These are phyloP conservation scores for Danio tinwini DNA, from an alignment of 2,797 vertebrate genomes.

Conservation along the genomic window DNA sequence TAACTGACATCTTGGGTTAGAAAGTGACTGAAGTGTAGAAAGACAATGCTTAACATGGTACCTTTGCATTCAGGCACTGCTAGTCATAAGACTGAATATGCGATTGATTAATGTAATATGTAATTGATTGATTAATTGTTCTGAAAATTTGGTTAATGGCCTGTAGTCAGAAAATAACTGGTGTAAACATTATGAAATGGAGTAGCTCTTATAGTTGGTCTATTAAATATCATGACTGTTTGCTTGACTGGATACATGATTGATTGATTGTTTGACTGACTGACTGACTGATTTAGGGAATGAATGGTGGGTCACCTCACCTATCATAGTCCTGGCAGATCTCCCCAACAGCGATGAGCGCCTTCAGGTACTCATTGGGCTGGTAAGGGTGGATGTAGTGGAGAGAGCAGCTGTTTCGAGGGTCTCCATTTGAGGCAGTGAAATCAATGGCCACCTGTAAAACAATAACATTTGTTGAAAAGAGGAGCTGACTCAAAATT, in stretches of 20 bases:
- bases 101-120: background rate
- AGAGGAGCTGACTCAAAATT: background rate
- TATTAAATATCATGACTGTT: background rate
- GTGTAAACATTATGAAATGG: conserved; percentile 7
- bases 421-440: conserved; percentile 97
- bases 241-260: background rate
- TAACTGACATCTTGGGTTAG: conserved; percentile 26
- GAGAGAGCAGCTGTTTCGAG: conserved; percentile 97
- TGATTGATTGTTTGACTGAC: conserved; percentile 1
- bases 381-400: conserved; percentile 99
- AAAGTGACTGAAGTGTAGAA: conserved; percentile 20
- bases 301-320: conserved; percentile 65
- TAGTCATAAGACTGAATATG: background rate
- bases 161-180: conserved; percentile 7
- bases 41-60: conserved; percentile 19
- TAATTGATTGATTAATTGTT: conserved; percentile 18
- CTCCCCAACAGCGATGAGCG: conserved; percentile 95
- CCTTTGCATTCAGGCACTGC: background rate
- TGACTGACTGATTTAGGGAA: background rate
- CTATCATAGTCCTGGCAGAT: conserved; percentile 99
- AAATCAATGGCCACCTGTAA: conserved; percentile 98
- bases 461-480: conserved; percentile 17
- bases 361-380: conserved; percentile 98
- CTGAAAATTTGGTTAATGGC: conserved; percentile 22
- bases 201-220: conserved; percentile 1